Base-by-base conservation (phyloP, 2,888 invertebrate genomes). In the Heliconius ismenius region DNA sequence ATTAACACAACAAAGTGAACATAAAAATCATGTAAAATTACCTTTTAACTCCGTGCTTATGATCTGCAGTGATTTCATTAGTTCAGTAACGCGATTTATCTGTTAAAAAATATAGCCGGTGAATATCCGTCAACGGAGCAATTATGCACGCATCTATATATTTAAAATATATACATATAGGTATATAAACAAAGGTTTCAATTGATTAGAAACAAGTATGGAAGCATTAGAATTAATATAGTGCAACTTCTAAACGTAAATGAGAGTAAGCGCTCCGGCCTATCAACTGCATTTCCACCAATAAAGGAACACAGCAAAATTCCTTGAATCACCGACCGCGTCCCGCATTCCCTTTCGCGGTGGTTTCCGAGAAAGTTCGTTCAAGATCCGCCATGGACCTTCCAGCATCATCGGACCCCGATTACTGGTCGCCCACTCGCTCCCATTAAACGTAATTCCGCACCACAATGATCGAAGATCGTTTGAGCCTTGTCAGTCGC, bases 281-380 rank as follows among this genome's bases (percentile, higher is more conserved):
- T 73, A 72, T 77, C 60, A 62, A 49, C 74, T 63, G 28, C 75
- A 39, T 32, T 77, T 78, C 75, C 80, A 75, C 76, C 80, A 72
- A 82, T 79, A 82, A 84, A 84, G 86, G 87, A 87, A 87, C 83
- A 82, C 79, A 75, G 86, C 83, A 84, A 83, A 89, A 90, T 90
- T 90, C 89, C 86, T 84, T 81, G 79, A 78, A 83, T 81, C 79
- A 80, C 79, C 80, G 86, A 81, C 85, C 86, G 87, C 84, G 91
- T 89, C 90, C 92, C 84, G 91, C 88, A 90, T 92, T 89, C 86
- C 89, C 90, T 89, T 91, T 87, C 87, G 87, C 83, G 87, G 87
- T 81, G 81, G 86, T 81, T 93, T 92, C 93, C 86, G 83, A 88
- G 92, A 92, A 93, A 81, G 81, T 81, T 79, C 83, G 85, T 81